Base-by-base conservation (phyloP, 2,113 vertebrate species). In the Xenopus borealis region DNA sequence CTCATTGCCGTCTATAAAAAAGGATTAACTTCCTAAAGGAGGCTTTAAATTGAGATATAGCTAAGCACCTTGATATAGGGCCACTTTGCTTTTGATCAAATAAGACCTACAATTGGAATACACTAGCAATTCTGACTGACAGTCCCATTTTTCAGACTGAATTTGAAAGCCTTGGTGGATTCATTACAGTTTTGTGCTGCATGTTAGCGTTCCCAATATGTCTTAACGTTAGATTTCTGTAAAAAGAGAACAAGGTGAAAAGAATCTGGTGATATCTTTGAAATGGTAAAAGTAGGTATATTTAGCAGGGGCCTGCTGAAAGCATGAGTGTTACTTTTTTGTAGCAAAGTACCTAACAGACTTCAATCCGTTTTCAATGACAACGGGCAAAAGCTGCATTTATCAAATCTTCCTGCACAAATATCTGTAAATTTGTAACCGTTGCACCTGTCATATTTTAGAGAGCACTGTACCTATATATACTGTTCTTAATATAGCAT, bases 181-280 rank as follows among this genome's bases (percentile, higher is more conserved):
- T 67, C 44, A 66, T 66, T 66, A 66, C 65, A 45, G 46, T 67
- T 27, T 67, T 47, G 65, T 23, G 65, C 18, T 20, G 46, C 65
- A 46, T 67, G 65, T 67, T 67, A 67, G 65, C 50, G 44, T 45
- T 67, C 65, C 46, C 65, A 67, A 67, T 67, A 67, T 67, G 65
- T 50, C 46, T 67, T n/a, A 20, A 27, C 12, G 19, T 67, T 45
- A 67, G 52, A 67, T 50, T 52, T 52, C 45, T 50, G 10, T 9
- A 30, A 67, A 40, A 47, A 50, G 10, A 50, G 44, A 66, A 50
- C 65, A 47, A 20, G 44, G 17, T 20, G 18, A 45, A 67, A 8
- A 67, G n/a, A 27, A 46, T 66, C 17, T 67, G n/a, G 46, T 18
- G 65, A 19, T 16, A 46, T 44, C 45, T 66, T 66, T n/a, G 17